phyloP scores from a whole-genome alignment of 2,888 invertebrate genomes.

The Sesia bembeciformis region DNA sequence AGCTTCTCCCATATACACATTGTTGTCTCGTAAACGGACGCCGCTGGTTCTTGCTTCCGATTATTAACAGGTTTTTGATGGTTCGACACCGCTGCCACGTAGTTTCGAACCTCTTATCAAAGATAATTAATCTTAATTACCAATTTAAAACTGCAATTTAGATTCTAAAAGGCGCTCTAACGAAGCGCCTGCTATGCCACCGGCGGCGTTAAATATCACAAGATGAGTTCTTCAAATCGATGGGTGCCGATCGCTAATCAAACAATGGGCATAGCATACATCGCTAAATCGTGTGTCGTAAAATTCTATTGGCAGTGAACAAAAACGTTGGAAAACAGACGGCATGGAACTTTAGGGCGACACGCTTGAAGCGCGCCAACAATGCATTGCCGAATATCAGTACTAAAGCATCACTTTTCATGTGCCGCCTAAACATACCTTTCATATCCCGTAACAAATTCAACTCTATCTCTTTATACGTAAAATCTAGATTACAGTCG shows the following conservation, averaged over 20 bases:
- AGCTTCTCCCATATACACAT: neutral
- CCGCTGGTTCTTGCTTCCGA: neutral
- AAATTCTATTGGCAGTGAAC: slow-evolving; percentile 44
- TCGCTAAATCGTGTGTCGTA: slow-evolving; percentile 24
- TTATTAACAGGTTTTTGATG: slow-evolving; percentile 24
- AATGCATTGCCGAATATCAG: slow-evolving; percentile 39
- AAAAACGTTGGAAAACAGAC: slow-evolving; percentile 28
- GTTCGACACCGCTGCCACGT: slow-evolving; percentile 46
- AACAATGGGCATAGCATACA: slow-evolving; percentile 54
- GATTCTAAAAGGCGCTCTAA: slow-evolving; percentile 47
- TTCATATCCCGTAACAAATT: neutral
- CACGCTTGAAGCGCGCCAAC: slow-evolving; percentile 37
- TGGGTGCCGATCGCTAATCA: slow-evolving; percentile 49
- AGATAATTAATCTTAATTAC: slow-evolving; percentile 69
- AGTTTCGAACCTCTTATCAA: slow-evolving; percentile 47
- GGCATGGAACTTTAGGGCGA: slow-evolving; percentile 31
- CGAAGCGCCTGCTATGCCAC: slow-evolving; percentile 62
- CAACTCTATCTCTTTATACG: neutral
- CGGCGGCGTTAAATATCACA: slow-evolving; percentile 63
- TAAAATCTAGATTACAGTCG: slow-evolving; percentile 15
- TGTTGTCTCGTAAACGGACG: neutral
- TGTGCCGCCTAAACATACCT: slow-evolving; percentile 17
- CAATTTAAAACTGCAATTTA: slow-evolving; percentile 54
- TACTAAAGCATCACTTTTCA: slow-evolving; percentile 35
- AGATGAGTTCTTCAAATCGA: slow-evolving; percentile 39